Percentiles rank a stretch among this genome's conserved stretches.
phyloP scores from a whole-genome alignment of 2,113 vertebrate species.

The Elgaria multicarinata region DNA sequence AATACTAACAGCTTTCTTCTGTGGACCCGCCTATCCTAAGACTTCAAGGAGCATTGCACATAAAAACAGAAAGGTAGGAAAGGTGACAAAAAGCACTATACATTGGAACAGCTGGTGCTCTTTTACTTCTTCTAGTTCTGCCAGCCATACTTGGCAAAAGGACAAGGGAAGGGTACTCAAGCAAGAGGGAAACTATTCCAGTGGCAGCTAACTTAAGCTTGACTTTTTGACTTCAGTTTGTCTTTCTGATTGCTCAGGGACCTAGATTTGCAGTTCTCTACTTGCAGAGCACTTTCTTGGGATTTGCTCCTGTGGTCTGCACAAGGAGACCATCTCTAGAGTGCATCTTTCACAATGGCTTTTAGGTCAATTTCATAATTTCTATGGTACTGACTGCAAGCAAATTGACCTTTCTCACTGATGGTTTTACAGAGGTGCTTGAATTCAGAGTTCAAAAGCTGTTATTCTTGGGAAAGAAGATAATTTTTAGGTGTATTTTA shows the following conservation, averaged over 20 bases:
- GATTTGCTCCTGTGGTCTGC: neutral
- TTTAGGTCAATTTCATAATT: neutral
- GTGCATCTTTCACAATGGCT: neutral
- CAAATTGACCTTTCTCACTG: neutral
- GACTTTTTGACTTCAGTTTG: neutral
- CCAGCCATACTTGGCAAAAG: neutral
- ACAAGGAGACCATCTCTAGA: neutral
- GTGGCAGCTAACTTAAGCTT: rapidly evolving
- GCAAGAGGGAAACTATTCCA: neutral
- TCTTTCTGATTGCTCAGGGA: neutral
- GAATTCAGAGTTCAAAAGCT: neutral
- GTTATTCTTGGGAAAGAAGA: neutral
- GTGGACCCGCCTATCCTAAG: neutral
- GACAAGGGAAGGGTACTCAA: neutral
- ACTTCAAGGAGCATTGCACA: neutral
- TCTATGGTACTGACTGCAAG: no score
- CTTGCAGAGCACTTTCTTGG: neutral
- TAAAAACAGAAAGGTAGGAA: neutral
- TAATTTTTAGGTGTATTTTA: no score
- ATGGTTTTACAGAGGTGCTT: neutral
- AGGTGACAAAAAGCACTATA: neutral
- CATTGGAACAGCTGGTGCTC: neutral
- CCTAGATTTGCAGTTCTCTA: neutral
- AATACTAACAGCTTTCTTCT: neutral
- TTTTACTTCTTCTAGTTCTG: neutral